Conservation (phyloP, 2,797 vertebrate genomes). For the Catharus ustulatus region DNA sequence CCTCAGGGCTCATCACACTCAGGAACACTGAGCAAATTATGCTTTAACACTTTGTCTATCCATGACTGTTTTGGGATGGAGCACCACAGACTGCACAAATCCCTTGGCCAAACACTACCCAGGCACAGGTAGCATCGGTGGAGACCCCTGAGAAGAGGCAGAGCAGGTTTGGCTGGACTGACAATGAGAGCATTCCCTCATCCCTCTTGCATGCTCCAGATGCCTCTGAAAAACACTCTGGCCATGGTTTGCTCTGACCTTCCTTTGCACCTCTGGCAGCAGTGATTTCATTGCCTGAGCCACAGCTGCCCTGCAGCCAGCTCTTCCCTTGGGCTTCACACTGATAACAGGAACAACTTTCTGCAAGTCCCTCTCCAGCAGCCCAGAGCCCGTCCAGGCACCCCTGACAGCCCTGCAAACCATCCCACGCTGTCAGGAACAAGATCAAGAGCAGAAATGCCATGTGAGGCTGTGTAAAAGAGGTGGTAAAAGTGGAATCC, state of each 20-base stretch:
- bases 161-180: neutral
- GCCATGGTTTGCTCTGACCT: neutral
- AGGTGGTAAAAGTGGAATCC: conserved; percentile 53
- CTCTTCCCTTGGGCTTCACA: neutral
- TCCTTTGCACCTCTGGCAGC: neutral
- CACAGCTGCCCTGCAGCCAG: fast-evolving
- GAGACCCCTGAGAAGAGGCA: neutral
- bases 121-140: neutral
- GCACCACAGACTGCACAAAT: neutral
- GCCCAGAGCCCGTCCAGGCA: neutral
- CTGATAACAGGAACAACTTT: neutral
- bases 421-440: neutral
- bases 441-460: conserved; percentile 41
- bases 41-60: neutral
- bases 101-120: neutral
- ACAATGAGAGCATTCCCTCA: neutral
- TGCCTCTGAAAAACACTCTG: neutral
- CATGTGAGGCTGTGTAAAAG: conserved; percentile 23
- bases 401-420: neutral
- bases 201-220: neutral
- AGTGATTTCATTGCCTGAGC: neutral
- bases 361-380: neutral
- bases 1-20: neutral
- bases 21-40: neutral
- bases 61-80: neutral